Base-by-base conservation (phyloP, 1,140 invertebrate species). In the Neodiprion virginianus region DNA sequence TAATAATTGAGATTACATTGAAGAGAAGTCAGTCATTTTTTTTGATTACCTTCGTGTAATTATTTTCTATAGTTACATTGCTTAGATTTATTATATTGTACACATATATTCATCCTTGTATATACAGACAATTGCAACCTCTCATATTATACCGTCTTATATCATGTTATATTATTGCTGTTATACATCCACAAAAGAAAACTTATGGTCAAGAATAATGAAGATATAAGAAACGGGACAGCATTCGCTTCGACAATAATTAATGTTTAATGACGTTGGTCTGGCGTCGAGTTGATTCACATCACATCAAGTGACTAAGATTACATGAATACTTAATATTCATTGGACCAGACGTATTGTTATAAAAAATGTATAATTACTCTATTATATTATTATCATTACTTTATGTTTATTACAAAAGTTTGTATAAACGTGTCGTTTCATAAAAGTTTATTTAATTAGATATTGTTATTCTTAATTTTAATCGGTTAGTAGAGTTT, bases 371-470 rank as follows among this genome's bases (percentile, higher is more conserved):
- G 21, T 69, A 69, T 78, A 73, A 76, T 81, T 78, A 77, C 76
- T 78, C 76, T 73, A 77, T 76, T 76, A 67, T 74, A 71, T 49
- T 53, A 21, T 49, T 71, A 71, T 17, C 47, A 21, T 49, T 71
- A 71, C 7, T 71, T 71, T 71, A 50, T 28, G 23, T 21, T 47
- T 71, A 71, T 53, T 10, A 12, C 71, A 67, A 66, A 78, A 78
- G 74, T 80, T 84, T 82, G 79, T 83, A 82, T 79, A 81, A 79
- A 80, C 78, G 75, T 80, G 75, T 82, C 81, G 78, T 78, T 78
- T 80, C 75, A 75, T 79, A 81, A 78, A 72, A 77, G 5, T 82
- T 81, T 79, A 82, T 82, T 83, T 78, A 79, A 78, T 79, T 82
- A 81, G 69, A 66, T 82, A 82, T 78, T 74, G 78, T 81, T 82